Base-by-base conservation (phyloP, 1,140 invertebrate species). In the Palaemon carinicauda region DNA sequence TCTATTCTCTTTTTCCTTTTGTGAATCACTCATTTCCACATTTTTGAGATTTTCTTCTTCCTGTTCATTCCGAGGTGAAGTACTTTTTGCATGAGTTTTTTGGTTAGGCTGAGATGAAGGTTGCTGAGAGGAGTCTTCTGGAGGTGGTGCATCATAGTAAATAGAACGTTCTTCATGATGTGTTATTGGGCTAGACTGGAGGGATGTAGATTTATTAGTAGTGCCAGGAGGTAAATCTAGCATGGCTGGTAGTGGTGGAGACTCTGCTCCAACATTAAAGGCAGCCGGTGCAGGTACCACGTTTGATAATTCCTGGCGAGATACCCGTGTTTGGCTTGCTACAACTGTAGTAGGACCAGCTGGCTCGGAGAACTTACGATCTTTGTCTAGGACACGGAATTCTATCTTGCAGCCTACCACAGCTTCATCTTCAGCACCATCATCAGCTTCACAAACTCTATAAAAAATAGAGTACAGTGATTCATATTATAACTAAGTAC, bases 61-160 rank as follows among this genome's bases (percentile, higher is more conserved):
- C 15, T 84, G 71, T 50, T 90, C 89, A n/a, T 85, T 89, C 24
- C 88, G 80, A 24, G 84, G 85, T 53, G 87, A 83, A 31, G 71
- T 77, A 19, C 74, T 83, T 53, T 83, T 88, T n/a, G 50, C 78
- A 21, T 82, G 65, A n/a, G 31, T 80, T 27, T 82, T 86, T 21
- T 84, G 79, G 54, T 82, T 79, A 24, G 83, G 60, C 31, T 88
- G 27, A 78, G 27, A 53, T 27, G 79, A 24, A 51, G 52, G 24
- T 24, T 74, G 65, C 33, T 84, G 84, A 21, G 88, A 87, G 29
- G 69, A 78, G 52, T 89, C 89, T 50, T 87, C 80, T 15, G 89
- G 84, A 15, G 87, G 77, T 21, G 85, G 89, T 15, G 90, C 89
- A 78, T 90, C 89, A 53, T 88, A 90, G 69, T 90, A 90, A 21